A percentile compares a stretch with the other conserved stretches of the same genome.
phyloP scores from a whole-genome alignment of 1,140 invertebrate species.

The Melitaea cinxia region DNA sequence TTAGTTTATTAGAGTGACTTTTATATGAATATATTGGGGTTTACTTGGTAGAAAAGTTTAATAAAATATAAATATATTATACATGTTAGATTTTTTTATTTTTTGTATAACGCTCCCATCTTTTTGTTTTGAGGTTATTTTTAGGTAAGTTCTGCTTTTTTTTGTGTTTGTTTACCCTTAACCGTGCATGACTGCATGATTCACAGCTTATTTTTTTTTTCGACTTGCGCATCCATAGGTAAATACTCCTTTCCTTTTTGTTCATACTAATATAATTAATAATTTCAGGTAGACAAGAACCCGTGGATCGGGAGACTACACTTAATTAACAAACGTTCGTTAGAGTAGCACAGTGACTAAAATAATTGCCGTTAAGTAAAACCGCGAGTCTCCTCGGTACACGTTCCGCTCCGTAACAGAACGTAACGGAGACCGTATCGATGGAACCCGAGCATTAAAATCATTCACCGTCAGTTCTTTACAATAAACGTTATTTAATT shows the following conservation, averaged over 20 bases:
- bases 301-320: constrained; percentile 77
- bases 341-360: constrained; percentile 62
- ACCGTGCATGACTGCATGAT: constrained; percentile 63
- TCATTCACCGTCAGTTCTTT: constrained; percentile 33
- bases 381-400: constrained; percentile 46
- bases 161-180: constrained; percentile 22
- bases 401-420: constrained; percentile 34
- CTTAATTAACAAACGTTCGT: constrained; percentile 71
- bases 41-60: constrained; percentile 80
- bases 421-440: constrained; percentile 30
- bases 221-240: constrained; percentile 48
- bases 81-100: constrained; percentile 55
- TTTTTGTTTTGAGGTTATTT: constrained; percentile 29
- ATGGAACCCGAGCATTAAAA: constrained; percentile 22
- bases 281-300: constrained; percentile 79
- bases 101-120: constrained; percentile 36
- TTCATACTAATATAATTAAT: constrained; percentile 81
- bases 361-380: constrained; percentile 48
- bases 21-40: constrained; percentile 81
- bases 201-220: constrained; percentile 57
- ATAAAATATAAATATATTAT: constrained; percentile 76
- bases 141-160: constrained; percentile 41
- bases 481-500: constrained; percentile 70
- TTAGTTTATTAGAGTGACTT: constrained; percentile 74
- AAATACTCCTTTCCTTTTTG: constrained; percentile 58